Evolutionary conservation across 2,797 vertebrate genomes (phyloP), one percentile per base, ranked within the genome.

Genomic region (Okamejei kenojei): DNA sequence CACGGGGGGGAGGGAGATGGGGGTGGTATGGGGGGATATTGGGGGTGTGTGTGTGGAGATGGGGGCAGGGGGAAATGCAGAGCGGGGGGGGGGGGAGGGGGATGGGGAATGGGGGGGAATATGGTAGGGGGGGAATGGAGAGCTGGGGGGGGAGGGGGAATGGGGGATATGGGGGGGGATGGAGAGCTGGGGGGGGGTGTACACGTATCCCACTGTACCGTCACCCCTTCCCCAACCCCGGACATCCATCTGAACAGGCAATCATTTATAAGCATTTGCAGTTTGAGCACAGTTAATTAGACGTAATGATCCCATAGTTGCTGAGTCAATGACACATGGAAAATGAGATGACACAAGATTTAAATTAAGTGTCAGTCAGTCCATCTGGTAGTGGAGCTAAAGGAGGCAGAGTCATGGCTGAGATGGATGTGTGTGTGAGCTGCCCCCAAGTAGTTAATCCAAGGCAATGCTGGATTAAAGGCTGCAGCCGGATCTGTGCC

Each of bases 231-330:
- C 84, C 23, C 54, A 80, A 73, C 78, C 90, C 8, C n/a, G 23
- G 90, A 10, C 23, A 54, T 21, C 11, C 7, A 76, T 35, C 54
- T 58, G n/a, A 92, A 74, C 73, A 92, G 90, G 54, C 32, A 38
- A 92, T 92, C 90, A 92, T 92, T 92, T 92, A 92, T 92, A 74
- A 74, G 90, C 90, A 92, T 92, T 92, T 92, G 90, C 90, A 92
- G 90, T 92, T 92, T 92, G 90, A 92, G 74, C 90, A 92, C 90
- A 92, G 74, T 92, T 92, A 92, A 92, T 92, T 92, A 76, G 90
- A 92, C 73, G 90, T 92, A 92, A 92, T 92, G 90, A 92, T 92
- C 90, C 90, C 71, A 74, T 92, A 74, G 90, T 92, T 92, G 90
- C 90, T 92, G 26, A 71, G 90, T 68, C 90, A 92, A 92, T 92